Evolutionary conservation across 2,888 invertebrate genomes (phyloP).

Genomic region (Gerris lacustris): DNA sequence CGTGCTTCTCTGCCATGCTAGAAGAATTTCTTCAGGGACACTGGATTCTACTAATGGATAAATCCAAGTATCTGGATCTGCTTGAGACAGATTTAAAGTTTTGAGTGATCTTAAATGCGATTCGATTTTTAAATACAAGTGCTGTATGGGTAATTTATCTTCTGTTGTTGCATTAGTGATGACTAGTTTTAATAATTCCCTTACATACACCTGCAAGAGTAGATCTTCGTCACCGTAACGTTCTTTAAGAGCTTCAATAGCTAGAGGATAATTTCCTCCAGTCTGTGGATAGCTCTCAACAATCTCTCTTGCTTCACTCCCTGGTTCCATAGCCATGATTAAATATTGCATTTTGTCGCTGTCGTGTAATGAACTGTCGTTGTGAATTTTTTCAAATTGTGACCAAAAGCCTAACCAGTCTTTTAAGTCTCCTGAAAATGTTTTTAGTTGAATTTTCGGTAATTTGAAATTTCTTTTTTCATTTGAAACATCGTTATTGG

Average conservation of each 20-base stretch:
- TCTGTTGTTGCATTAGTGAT: conserved; percentile 10
- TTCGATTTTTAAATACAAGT: too few species aligned
- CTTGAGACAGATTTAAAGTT: too few species aligned
- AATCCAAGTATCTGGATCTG: too few species aligned
- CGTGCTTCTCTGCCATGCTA: too few species aligned
- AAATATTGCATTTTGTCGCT: conserved; percentile 31
- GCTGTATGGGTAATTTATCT: too few species aligned
- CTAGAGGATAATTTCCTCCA: conserved; percentile 30
- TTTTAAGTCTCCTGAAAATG: too few species aligned
- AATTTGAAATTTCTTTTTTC: too few species aligned
- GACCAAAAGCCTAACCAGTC: conserved; percentile 28
- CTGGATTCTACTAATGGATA: too few species aligned
- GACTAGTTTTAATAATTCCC: conserved; percentile 30
- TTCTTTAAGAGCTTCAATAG: conserved; percentile 24
- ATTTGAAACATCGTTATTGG: too few species aligned
- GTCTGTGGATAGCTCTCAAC: conserved; percentile 29
- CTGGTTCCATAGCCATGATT: conserved; percentile 19
- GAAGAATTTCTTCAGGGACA: too few species aligned
- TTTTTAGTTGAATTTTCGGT: too few species aligned
- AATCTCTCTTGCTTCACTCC: conserved; percentile 28
- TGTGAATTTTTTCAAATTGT: conserved; percentile 30
- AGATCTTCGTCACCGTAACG: conserved; percentile 29
- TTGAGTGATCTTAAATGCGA: too few species aligned
- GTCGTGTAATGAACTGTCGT: conserved; percentile 22
- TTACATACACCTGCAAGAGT: conserved; percentile 30